These are phyloP conservation scores for Notolabrus celidotus DNA, from an alignment of 2,797 vertebrate species.

Conservation along the genomic window DNA sequence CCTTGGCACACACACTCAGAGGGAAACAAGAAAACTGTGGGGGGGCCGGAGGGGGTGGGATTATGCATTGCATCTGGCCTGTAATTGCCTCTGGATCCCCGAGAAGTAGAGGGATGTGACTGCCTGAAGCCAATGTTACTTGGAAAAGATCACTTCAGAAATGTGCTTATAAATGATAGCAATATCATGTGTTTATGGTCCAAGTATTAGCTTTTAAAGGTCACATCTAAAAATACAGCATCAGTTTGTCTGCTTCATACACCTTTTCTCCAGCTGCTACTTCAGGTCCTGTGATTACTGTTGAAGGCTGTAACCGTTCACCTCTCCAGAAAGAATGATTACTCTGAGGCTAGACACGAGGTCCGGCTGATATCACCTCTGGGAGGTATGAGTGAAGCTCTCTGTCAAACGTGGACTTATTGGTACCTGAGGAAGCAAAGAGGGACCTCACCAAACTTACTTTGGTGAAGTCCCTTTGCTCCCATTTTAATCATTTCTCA, in stretches of 20 bases:
- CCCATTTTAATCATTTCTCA: slow-evolving; percentile 36
- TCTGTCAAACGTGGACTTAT: slow-evolving; percentile 37
- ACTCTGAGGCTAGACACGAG: slow-evolving; percentile 42
- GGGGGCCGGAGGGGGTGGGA: too few relatives aligned
- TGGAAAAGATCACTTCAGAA: neutral
- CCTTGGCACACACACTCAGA: neutral
- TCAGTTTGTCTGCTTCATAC: neutral
- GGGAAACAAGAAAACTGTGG: neutral
- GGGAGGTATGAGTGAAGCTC: slow-evolving; percentile 46
- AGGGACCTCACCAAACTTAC: slow-evolving; percentile 38
- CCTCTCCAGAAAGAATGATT: slow-evolving; percentile 50
- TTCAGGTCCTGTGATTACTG: slow-evolving; percentile 39
- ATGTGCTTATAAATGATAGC: neutral
- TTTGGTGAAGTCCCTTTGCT: slow-evolving; percentile 24
- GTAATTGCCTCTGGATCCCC: neutral
- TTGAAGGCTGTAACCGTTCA: slow-evolving; percentile 48
- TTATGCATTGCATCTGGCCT: slow-evolving; percentile 1
- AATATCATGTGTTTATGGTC: neutral
- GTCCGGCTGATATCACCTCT: slow-evolving; percentile 40
- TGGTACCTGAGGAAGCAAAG: slow-evolving; percentile 13
- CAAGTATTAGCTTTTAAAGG: too few relatives aligned
- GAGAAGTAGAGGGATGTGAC: neutral
- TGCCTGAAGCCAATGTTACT: neutral
- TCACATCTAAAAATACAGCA: too few relatives aligned
- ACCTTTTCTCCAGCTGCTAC: neutral